Evolutionary conservation across 2,113 vertebrate species (phyloP).

Genomic region (Casuarius casuarius): DNA sequence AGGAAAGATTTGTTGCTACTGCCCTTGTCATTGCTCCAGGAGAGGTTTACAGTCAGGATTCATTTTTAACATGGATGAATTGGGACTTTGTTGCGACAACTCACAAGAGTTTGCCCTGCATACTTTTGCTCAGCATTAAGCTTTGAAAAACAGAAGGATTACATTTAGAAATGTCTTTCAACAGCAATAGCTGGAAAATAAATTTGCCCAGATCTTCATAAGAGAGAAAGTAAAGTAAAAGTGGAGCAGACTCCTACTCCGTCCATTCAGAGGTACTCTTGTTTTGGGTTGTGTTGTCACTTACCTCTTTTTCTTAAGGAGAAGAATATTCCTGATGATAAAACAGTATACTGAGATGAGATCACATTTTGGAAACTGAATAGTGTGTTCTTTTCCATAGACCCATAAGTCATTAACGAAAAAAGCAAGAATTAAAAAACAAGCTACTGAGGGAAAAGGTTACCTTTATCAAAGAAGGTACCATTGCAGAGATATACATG

Average conservation of each 20-base stretch:
- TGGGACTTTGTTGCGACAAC: neutral
- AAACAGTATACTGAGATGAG: neutral
- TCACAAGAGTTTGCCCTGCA: neutral
- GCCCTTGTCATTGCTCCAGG: constrained; percentile 7
- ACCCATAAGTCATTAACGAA: neutral
- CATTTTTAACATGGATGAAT: constrained; percentile 36
- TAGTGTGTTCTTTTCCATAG: neutral
- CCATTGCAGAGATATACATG: neutral
- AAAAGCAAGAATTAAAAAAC: neutral
- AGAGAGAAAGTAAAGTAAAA: neutral
- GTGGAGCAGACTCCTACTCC: neutral
- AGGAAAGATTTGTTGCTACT: neutral
- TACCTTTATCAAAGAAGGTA: neutral
- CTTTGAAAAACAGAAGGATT: constrained; percentile 5
- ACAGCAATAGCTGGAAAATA: neutral
- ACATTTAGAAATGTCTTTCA: constrained; percentile 33
- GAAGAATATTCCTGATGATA: neutral
- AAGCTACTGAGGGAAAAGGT: neutral
- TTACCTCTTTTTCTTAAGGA: neutral
- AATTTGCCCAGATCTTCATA: neutral
- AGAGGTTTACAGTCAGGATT: constrained; percentile 1
- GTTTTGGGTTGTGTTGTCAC: neutral
- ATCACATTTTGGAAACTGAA: neutral
- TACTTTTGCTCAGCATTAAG: neutral
- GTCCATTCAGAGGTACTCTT: neutral